Conservation (phyloP, 1,140 invertebrate genomes). For the Temnothorax nylanderi region DNA sequence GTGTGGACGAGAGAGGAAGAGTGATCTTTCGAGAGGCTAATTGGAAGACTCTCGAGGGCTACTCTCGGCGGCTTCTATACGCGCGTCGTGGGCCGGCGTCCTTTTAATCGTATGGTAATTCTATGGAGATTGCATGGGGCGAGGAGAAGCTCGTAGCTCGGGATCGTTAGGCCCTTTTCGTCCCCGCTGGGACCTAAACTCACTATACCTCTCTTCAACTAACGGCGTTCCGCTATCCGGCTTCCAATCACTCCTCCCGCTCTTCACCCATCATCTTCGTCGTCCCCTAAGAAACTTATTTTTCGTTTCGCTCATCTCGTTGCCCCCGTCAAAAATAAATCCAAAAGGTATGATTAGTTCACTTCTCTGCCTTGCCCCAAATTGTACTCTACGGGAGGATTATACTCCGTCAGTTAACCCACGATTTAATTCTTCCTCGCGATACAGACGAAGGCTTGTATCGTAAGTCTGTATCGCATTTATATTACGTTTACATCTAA, state of each 20-base stretch:
- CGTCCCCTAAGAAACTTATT: slow-evolving; percentile 12
- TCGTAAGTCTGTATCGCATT: not conserved
- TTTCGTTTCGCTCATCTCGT: slow-evolving; percentile 23
- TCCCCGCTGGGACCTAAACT: slow-evolving; percentile 64
- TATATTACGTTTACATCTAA: not conserved
- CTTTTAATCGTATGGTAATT: slow-evolving; percentile 85
- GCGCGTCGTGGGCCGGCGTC: slow-evolving; percentile 68
- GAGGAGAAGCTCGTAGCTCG: slow-evolving; percentile 78
- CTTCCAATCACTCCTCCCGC: slow-evolving; percentile 45
- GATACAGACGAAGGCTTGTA: not conserved
- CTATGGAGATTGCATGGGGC: slow-evolving; percentile 84
- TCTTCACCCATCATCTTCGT: slow-evolving; percentile 36
- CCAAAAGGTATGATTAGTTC: not conserved
- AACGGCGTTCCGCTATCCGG: slow-evolving; percentile 46
- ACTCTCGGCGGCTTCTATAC: slow-evolving; percentile 59
- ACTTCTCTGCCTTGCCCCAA: not conserved
- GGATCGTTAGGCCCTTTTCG: slow-evolving; percentile 78
- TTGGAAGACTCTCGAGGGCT: slow-evolving; percentile 75
- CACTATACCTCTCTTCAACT: slow-evolving; percentile 32
- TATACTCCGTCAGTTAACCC: not conserved
- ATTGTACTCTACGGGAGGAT: not conserved
- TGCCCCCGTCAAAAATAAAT: slow-evolving; percentile 26
- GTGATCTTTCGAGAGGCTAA: slow-evolving; percentile 73
- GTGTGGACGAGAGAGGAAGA: slow-evolving; percentile 62
- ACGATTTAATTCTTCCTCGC: not conserved